Evolutionary conservation across 2,797 vertebrate species (phyloP).

Genomic region (Chelmon rostratus): DNA sequence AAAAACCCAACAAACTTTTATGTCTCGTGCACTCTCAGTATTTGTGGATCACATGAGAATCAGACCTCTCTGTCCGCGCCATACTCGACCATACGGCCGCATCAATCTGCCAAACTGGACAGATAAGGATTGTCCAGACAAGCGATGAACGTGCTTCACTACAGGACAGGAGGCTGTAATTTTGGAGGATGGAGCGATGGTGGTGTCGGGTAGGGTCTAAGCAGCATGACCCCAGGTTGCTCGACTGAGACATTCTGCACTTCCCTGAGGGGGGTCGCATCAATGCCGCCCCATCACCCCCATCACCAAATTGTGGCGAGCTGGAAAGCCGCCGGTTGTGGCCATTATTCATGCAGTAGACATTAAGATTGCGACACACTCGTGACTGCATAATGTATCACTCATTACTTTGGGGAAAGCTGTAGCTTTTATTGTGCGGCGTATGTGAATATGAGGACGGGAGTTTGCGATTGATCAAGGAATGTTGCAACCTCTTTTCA

Average conservation of each 20-base stretch:
- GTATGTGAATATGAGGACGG: conserved; percentile 1
- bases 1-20: neutral
- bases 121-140: neutral
- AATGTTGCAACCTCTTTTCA: conserved; percentile 55
- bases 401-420: conserved; percentile 27
- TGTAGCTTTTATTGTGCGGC: conserved; percentile 37
- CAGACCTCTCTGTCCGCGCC: conserved; percentile 4
- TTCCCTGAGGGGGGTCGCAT: conserved; percentile 51
- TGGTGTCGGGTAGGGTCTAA: neutral
- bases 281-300: conserved; percentile 62
- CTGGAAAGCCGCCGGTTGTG: conserved; percentile 47
- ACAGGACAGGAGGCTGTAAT: conserved; percentile 10
- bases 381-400: conserved; percentile 49
- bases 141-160: neutral
- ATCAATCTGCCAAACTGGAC: conserved; percentile 36
- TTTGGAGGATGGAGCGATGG: conserved; percentile 38
- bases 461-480: neutral
- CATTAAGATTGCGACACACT: conserved; percentile 44
- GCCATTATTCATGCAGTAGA: conserved; percentile 67
- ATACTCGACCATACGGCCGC: conserved; percentile 9
- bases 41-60: conserved; percentile 41
- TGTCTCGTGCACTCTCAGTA: conserved; percentile 24
- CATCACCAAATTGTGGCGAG: conserved; percentile 55
- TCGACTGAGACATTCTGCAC: conserved; percentile 60
- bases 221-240: conserved; percentile 49